These are phyloP conservation scores for Parthenolecanium corni DNA, from an alignment of 2,888 invertebrate species.

Conservation along the genomic window DNA sequence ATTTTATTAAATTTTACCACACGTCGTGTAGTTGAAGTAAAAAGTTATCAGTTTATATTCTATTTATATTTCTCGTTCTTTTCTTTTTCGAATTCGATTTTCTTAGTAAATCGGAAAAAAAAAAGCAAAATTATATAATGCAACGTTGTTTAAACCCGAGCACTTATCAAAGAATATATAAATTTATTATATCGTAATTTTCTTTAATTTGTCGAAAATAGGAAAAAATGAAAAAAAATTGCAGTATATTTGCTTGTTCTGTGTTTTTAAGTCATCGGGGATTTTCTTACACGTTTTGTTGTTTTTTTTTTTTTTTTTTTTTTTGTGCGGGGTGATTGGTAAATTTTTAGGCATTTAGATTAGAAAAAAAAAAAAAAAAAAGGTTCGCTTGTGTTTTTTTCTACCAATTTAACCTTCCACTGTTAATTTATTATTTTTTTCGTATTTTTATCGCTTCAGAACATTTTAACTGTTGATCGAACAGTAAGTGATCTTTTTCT, in stretches of 20 bases:
- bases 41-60: no score
- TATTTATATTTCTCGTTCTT: no score
- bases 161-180: not conserved
- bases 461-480: not conserved
- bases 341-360: slow-evolving; percentile 2
- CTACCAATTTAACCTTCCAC: slow-evolving; percentile 10
- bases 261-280: not conserved
- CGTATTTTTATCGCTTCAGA: not conserved
- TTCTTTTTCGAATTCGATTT: no score
- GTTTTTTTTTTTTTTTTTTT: not conserved
- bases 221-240: not conserved
- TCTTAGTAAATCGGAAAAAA: no score
- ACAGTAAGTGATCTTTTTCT: not conserved
- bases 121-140: no score
- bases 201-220: not conserved
- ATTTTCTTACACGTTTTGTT: no score
- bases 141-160: no score
- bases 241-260: slow-evolving; percentile 7
- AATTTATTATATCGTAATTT: not conserved
- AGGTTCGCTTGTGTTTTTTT: slow-evolving; percentile 5
- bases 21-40: no score
- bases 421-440: slow-evolving; percentile 8
- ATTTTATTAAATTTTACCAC: no score
- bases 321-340: not conserved
- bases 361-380: no score